Percentiles rank a stretch among this genome's conserved stretches.
Conservation (phyloP, 2,113 vertebrate genomes). For the Menidia beryllina region DNA sequence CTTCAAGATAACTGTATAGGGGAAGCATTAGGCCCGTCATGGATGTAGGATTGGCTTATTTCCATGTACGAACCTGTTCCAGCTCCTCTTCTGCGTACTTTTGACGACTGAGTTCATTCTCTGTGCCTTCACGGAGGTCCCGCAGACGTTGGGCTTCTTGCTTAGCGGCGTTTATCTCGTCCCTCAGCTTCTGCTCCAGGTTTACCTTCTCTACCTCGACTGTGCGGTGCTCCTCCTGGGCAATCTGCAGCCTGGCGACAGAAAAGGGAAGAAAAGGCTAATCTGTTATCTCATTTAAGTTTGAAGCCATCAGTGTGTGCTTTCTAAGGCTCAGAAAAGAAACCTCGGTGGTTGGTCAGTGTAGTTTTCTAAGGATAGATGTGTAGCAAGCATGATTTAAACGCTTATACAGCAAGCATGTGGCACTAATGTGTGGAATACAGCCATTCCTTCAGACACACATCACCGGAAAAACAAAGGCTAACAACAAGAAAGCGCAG, state of each 20-base stretch:
- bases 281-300: not conserved
- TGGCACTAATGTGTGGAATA: constrained; percentile 22
- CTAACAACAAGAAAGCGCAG: constrained; percentile 39
- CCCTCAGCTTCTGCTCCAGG: constrained; percentile 95
- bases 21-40: too few species aligned
- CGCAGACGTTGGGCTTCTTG: constrained; percentile 94
- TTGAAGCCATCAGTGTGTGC: not conserved
- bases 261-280: not conserved
- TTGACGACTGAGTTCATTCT: constrained; percentile 94
- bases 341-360: not conserved
- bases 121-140: constrained; percentile 93
- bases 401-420: too few species aligned
- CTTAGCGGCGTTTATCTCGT: constrained; percentile 95
- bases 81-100: constrained; percentile 97
- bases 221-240: constrained; percentile 95
- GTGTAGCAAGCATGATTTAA: too few species aligned
- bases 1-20: too few species aligned
- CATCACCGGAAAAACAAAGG: constrained; percentile 70
- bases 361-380: constrained; percentile 7
- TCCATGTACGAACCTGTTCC: constrained; percentile 90
- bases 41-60: too few species aligned
- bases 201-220: constrained; percentile 98
- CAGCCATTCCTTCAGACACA: constrained; percentile 22
- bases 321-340: constrained; percentile 2
- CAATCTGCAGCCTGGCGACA: constrained; percentile 90